Evolutionary conservation across 2,888 invertebrate species (phyloP).

Genomic region (Melieria crassipennis): DNA sequence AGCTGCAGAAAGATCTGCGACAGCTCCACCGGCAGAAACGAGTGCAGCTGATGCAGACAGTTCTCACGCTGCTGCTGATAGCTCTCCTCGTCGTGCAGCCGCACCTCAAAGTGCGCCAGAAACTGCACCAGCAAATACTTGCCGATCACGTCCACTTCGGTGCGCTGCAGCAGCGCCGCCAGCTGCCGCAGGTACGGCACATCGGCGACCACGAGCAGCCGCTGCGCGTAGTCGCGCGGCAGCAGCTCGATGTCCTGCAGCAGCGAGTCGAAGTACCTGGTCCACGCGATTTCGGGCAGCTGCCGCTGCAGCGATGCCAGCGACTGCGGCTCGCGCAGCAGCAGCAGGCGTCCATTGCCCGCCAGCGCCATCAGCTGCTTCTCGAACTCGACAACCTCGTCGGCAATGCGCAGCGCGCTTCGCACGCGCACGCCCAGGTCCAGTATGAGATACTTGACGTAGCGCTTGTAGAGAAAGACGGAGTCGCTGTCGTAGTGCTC

Average conservation of each 20-base stretch:
- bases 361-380: constrained; percentile 45
- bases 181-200: constrained; percentile 47
- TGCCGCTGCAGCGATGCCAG: constrained; percentile 40
- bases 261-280: constrained; percentile 50
- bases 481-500: constrained; percentile 41
- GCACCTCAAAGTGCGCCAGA: constrained; percentile 55
- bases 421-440: constrained; percentile 56
- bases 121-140: constrained; percentile 56
- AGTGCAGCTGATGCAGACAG: constrained; percentile 51
- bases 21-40: constrained; percentile 51
- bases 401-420: constrained; percentile 50
- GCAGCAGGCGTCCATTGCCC: constrained; percentile 39
- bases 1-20: constrained; percentile 48
- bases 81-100: constrained; percentile 50
- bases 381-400: constrained; percentile 54
- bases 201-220: constrained; percentile 54
- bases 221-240: constrained; percentile 34
- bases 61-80: constrained; percentile 47
- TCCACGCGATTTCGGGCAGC: constrained; percentile 40
- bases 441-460: constrained; percentile 56
- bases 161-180: constrained; percentile 35
- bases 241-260: constrained; percentile 40
- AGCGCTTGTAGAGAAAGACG: constrained; percentile 54
- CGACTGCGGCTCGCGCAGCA: constrained; percentile 53
- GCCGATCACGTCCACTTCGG: constrained; percentile 47